A percentile compares a stretch with the other conserved stretches of the same genome.
phyloP scores from a whole-genome alignment of 2,888 invertebrate species.

The Archips xylosteana region DNA sequence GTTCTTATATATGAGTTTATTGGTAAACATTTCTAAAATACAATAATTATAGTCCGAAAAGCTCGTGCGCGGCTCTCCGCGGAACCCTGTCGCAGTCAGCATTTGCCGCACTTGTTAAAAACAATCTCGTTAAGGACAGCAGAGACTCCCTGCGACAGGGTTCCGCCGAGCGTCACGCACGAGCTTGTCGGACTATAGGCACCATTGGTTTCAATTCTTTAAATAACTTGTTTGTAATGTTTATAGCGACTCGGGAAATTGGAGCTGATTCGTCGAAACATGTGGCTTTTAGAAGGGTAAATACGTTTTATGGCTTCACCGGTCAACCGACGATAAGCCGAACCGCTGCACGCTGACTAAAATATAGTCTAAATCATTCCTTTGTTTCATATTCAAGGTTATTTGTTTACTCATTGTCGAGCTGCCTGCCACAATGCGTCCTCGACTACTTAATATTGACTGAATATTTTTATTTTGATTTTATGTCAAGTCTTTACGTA shows the following conservation, averaged over 20 bases:
- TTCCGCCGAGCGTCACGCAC: too few relatives aligned
- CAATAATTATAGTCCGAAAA: too few relatives aligned
- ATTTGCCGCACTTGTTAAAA: too few relatives aligned
- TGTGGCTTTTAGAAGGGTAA: constrained; percentile 18
- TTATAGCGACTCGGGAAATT: constrained; percentile 25
- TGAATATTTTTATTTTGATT: not conserved
- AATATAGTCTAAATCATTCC: constrained; percentile 1
- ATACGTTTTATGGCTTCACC: constrained; percentile 2
- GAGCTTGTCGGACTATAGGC: not conserved
- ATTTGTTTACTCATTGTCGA: constrained; percentile 2
- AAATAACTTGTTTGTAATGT: constrained; percentile 17
- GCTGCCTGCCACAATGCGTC: not conserved
- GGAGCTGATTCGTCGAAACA: constrained; percentile 9
- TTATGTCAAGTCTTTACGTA: not conserved
- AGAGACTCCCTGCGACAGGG: too few relatives aligned
- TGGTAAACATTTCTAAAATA: not conserved
- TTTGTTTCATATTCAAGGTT: constrained; percentile 14
- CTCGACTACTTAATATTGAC: not conserved
- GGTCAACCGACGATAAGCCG: constrained; percentile 25
- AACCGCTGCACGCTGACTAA: constrained; percentile 18
- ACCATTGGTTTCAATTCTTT: not conserved
- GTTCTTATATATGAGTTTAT: not conserved
- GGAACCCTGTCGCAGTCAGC: too few relatives aligned
- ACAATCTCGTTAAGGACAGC: too few relatives aligned
- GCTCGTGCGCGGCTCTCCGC: too few relatives aligned